Conservation (phyloP, 2,888 invertebrate species). For the Maniola hyperantus region DNA sequence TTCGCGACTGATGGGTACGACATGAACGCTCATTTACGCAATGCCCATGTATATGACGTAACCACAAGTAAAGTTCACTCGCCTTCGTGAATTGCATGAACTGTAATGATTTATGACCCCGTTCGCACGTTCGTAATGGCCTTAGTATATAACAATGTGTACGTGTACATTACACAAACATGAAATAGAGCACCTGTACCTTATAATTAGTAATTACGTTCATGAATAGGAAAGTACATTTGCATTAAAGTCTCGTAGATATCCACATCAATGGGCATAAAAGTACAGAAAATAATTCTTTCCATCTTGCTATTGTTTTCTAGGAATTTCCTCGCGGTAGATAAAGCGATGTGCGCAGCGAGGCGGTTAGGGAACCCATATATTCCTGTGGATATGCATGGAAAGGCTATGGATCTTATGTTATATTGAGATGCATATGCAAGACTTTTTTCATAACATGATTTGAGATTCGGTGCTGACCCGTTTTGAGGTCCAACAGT, state of each 20-base stretch:
- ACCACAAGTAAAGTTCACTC: no score
- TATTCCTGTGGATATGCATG: conserved; percentile 96
- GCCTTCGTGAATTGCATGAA: no score
- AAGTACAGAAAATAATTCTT: conserved; percentile 91
- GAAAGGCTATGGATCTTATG: conserved; percentile 89
- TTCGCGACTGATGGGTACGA: no score
- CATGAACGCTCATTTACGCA: no score
- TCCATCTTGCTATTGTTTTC: conserved; percentile 82
- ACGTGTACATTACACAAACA: no score
- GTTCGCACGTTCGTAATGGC: no score
- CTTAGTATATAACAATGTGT: no score
- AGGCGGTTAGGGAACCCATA: conserved; percentile 92
- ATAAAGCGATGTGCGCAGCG: conserved; percentile 89
- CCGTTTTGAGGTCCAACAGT: conserved; percentile 94
- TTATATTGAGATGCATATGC: conserved; percentile 79
- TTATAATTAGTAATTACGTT: conserved; percentile 49
- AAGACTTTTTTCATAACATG: conserved; percentile 88
- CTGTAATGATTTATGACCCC: no score
- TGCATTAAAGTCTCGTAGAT: conserved; percentile 88
- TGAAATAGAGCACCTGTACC: no score
- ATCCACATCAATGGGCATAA: conserved; percentile 86
- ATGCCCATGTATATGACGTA: no score
- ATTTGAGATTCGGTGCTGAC: conserved; percentile 83
- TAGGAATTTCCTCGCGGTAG: conserved; percentile 85
- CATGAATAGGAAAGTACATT: conserved; percentile 86